These are phyloP conservation scores for Leptinotarsa texana DNA, from an alignment of 1,140 invertebrate genomes.

Conservation along the genomic window DNA sequence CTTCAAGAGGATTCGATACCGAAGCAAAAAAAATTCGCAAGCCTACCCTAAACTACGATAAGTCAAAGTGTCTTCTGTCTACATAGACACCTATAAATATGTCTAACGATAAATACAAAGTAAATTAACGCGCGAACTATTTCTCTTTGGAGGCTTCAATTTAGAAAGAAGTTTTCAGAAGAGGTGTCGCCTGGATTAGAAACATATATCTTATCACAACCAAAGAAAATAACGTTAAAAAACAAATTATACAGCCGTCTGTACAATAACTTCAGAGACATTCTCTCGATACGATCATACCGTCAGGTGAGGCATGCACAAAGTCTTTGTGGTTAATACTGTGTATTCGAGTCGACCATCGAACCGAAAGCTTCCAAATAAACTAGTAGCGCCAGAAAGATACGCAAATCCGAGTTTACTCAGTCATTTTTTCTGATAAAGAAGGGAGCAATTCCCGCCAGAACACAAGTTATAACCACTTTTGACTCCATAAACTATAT, in stretches of 20 bases:
- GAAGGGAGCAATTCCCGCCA: constrained; percentile 34
- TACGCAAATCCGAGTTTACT: too few relatives aligned
- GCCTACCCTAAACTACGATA: too few relatives aligned
- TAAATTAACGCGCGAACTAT: too few relatives aligned
- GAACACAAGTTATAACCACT: constrained; percentile 47
- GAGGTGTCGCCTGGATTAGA: too few relatives aligned
- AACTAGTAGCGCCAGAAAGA: background rate
- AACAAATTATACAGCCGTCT: constrained; percentile 49
- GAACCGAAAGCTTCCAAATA: constrained; percentile 1
- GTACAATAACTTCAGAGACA: constrained; percentile 31
- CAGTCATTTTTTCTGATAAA: too few relatives aligned
- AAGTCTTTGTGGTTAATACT: constrained; percentile 40
- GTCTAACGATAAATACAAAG: too few relatives aligned
- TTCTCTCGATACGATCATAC: constrained; percentile 15
- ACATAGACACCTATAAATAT: too few relatives aligned
- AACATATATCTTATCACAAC: background rate
- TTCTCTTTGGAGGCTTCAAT: too few relatives aligned
- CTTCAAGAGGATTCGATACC: too few relatives aligned
- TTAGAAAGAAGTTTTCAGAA: too few relatives aligned
- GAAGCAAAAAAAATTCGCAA: too few relatives aligned
- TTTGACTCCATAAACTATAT: constrained; percentile 38
- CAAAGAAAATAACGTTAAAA: constrained; percentile 25
- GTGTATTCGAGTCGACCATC: background rate
- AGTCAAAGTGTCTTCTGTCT: too few relatives aligned
- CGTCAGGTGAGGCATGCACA: constrained; percentile 38